Conservation (phyloP, 2,113 vertebrate species). For the Saguinus midas region DNA sequence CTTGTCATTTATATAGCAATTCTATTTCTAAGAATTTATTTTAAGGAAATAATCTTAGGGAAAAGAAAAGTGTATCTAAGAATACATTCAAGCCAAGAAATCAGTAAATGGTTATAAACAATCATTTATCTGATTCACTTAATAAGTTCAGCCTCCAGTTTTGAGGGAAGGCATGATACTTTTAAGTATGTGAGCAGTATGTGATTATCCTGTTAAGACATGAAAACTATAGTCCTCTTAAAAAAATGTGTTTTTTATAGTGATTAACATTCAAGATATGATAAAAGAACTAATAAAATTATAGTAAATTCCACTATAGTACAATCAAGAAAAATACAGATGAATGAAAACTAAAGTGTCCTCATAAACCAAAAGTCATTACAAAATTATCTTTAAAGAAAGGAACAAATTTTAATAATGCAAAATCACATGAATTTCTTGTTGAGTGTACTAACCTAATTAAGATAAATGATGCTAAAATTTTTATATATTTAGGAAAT, state of each 20-base stretch:
- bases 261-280: neutral
- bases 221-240: neutral
- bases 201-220: neutral
- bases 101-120: neutral
- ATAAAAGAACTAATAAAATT: neutral
- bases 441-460: slow-evolving; percentile 3
- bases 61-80: neutral
- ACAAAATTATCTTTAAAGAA: slow-evolving; percentile 38
- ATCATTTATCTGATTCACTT: neutral
- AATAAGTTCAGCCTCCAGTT: neutral
- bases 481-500: slow-evolving; percentile 30
- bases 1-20: neutral
- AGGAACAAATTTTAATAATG: slow-evolving; percentile 26
- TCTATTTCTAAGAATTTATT: neutral
- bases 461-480: slow-evolving; percentile 44
- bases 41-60: neutral
- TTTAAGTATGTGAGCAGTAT: neutral
- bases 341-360: neutral
- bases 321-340: neutral
- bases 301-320: neutral
- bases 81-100: neutral
- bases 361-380: neutral
- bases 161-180: neutral
- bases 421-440: slow-evolving; percentile 46
- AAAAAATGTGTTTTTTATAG: neutral